phyloP scores from a whole-genome alignment of 2,888 invertebrate genomes.

The Microdon myrmicae region DNA sequence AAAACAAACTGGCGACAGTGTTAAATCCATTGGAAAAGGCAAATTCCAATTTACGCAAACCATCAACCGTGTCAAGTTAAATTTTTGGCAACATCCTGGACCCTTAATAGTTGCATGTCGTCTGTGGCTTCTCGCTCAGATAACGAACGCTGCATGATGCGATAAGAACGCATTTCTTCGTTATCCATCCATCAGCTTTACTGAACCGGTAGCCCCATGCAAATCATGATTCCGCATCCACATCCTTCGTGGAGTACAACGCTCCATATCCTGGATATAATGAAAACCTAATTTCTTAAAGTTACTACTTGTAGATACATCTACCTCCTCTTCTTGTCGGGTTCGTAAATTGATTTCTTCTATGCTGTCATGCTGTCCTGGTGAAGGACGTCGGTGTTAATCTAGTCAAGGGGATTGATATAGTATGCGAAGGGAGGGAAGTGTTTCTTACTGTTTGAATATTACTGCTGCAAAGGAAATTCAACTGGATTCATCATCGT shows the following conservation, averaged over 20 bases:
- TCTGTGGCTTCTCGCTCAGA: no score
- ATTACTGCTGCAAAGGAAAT: constrained; percentile 27
- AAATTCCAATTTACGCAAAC: constrained; percentile 10
- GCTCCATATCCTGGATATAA: constrained; percentile 44
- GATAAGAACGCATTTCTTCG: no score
- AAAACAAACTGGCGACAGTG: constrained; percentile 22
- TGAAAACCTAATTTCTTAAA: constrained; percentile 47
- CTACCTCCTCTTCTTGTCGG: constrained; percentile 8
- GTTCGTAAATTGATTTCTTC: constrained; percentile 48
- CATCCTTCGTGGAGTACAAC: constrained; percentile 46
- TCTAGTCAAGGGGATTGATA: no score
- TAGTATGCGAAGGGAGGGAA: no score
- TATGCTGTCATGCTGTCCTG: constrained; percentile 40
- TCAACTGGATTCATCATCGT: constrained; percentile 47
- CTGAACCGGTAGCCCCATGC: no score
- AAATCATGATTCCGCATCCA: no score
- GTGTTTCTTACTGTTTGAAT: no score
- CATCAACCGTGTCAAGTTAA: not conserved
- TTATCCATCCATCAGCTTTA: no score
- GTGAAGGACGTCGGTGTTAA: constrained; percentile 15
- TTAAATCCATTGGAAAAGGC: constrained; percentile 21
- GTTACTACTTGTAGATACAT: constrained; percentile 40
- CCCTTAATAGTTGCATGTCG: no score
- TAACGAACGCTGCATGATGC: no score
- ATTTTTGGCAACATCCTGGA: constrained; percentile 18